Evolutionary conservation across 2,113 vertebrate genomes (phyloP).

Genomic region (Corapipo altera): DNA sequence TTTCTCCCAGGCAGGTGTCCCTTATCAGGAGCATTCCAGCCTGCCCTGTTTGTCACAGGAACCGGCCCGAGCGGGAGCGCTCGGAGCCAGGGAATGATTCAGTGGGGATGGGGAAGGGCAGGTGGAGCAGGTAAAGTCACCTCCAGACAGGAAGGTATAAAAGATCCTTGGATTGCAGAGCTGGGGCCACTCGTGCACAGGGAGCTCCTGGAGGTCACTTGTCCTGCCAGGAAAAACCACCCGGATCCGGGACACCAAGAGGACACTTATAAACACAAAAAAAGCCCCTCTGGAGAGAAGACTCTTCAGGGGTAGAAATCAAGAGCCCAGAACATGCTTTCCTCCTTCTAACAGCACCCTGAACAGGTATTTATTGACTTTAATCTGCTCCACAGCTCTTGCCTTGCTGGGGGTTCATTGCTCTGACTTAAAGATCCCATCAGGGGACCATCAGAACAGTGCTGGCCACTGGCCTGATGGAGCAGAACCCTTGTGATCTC

Average conservation of each 20-base stretch:
- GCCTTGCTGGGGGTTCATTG: not conserved
- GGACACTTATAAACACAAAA: not conserved
- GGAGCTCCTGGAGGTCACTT: not conserved
- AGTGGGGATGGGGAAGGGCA: constrained; percentile 5
- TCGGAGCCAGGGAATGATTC: not conserved
- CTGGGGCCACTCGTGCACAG: not conserved
- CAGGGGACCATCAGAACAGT: rapidly evolving
- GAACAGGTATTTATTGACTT: constrained; percentile 49
- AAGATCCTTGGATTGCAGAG: not conserved
- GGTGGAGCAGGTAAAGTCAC: constrained; percentile 59
- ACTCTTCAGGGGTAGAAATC: not conserved
- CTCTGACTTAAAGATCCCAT: not conserved
- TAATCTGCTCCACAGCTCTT: not conserved
- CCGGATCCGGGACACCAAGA: not conserved
- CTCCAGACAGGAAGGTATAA: constrained; percentile 54
- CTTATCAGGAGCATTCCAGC: constrained; percentile 30
- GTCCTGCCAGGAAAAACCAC: not conserved
- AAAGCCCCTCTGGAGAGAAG: not conserved
- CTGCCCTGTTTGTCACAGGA: constrained; percentile 27
- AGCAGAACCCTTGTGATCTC: rapidly evolving
- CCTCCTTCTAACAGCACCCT: not conserved
- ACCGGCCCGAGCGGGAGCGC: not conserved
- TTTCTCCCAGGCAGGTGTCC: not conserved
- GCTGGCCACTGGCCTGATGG: not conserved
- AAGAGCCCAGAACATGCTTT: constrained; percentile 12